phyloP scores from a whole-genome alignment of 2,888 invertebrate species.

The Branchipolynoe longqiensis region DNA sequence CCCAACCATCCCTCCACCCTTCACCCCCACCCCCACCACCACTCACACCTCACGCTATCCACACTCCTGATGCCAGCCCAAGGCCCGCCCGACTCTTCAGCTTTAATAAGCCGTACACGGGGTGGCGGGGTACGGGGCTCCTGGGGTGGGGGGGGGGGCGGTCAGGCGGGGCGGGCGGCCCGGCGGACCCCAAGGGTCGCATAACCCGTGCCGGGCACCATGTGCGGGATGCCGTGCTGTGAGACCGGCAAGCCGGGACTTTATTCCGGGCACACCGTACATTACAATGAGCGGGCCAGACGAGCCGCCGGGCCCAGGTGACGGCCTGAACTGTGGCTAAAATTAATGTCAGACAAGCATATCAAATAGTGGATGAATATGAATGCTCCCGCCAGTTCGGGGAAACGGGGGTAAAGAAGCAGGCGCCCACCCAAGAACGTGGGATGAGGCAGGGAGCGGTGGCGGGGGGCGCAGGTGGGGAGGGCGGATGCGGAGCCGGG shows the following conservation, averaged over 20 bases:
- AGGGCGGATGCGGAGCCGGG: background rate
- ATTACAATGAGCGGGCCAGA: slow-evolving; percentile 19
- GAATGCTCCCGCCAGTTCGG: background rate
- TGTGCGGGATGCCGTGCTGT: background rate
- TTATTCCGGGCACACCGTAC: slow-evolving; percentile 46
- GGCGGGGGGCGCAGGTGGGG: background rate
- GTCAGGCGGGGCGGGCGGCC: background rate
- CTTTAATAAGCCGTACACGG: too few species aligned
- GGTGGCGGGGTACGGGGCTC: too few species aligned
- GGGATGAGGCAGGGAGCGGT: background rate
- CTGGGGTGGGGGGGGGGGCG: background rate
- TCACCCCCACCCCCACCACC: too few species aligned
- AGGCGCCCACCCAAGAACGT: background rate
- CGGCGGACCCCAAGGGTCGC: slow-evolving; percentile 16
- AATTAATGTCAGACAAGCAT: slow-evolving; percentile 56
- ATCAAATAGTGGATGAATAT: slow-evolving; percentile 55
- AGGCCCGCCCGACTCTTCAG: too few species aligned
- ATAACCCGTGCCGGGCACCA: background rate
- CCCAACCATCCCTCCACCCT: too few species aligned
- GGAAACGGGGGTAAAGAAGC: background rate
- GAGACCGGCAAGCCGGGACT: background rate
- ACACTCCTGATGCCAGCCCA: too few species aligned
- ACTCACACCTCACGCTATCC: too few species aligned
- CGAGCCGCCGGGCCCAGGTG: background rate
- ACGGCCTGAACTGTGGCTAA: slow-evolving; percentile 53